Evolutionary conservation across 2,113 vertebrate species (phyloP), one percentile per base, ranked within the genome.

Genomic region (Speoplatyrhinus poulsoni): DNA sequence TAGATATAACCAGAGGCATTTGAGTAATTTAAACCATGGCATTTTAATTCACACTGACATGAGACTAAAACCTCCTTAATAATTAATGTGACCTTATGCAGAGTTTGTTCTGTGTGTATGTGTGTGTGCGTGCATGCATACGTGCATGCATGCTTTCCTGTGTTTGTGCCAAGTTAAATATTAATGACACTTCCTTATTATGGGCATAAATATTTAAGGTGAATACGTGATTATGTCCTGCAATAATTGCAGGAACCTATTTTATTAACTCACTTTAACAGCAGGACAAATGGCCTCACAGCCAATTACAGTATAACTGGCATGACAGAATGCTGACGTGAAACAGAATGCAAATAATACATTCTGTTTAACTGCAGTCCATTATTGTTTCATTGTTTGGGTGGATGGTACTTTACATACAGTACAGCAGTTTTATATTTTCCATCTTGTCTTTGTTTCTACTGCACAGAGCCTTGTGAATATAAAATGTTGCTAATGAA

Each of bases 121-220:
- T 70, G 17, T 69, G 46, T 70, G 57, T 68, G 52, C 53, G 75
- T 48, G 47, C 74, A 55, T 46, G 54, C 15, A 8, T 58, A 56
- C 47, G 47, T 60, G 67, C 11, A 15, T 12, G 57, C 55, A 36
- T 53, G 48, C 10, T n/a, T 60, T 58, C 2, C 2, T 50, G 46
- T 59, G 65, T 48, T 56, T 49, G 46, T 46, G 32, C 52, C 41
- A 69, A 62, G 59, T 85, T 87, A 79, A 88, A 90, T 89, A 91
- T 91, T 90, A 77, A 93, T 88, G 79, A 74, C 62, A 67, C 79
- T 78, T 82, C 75, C 77, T 83, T 67, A 73, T 73, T 76, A 72
- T 54, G 54, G 75, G 58, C 84, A 90, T 92, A 85, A 88, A 92
- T 92, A 91, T 89, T 92, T 89, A 54, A 90, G 75, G 63, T 80